phyloP scores from a whole-genome alignment of 2,113 vertebrate species.

The Dromiciops gliroides region DNA sequence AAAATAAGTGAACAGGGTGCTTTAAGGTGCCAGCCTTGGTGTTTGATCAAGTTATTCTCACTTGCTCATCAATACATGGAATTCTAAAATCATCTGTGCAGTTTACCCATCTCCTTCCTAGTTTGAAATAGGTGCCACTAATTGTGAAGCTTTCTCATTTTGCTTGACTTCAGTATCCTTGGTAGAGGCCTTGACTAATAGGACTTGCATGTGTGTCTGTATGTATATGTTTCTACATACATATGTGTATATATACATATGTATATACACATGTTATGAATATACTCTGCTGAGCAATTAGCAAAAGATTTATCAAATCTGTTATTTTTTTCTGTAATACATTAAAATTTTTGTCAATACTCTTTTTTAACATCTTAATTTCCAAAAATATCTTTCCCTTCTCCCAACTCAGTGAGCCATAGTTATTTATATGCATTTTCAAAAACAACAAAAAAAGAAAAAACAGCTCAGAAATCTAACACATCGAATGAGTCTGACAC shows the following conservation, averaged over 20 bases:
- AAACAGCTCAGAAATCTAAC: not conserved
- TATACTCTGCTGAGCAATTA: not conserved
- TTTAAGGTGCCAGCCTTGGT: conserved; percentile 56
- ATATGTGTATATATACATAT: not conserved
- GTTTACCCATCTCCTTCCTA: not conserved
- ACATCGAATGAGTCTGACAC: not conserved
- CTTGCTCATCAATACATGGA: conserved; percentile 39
- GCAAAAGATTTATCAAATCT: not conserved
- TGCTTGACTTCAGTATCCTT: not conserved
- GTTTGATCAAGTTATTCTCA: conserved; percentile 62
- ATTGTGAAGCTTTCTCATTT: not conserved
- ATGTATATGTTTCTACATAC: not conserved
- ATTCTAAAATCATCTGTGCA: conserved; percentile 21
- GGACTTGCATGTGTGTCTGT: not conserved
- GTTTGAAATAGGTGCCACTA: not conserved
- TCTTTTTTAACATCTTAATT: not conserved
- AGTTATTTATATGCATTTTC: not conserved
- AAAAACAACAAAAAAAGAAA: not conserved
- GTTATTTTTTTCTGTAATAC: not conserved
- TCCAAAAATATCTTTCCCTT: not conserved
- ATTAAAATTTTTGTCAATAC: not conserved
- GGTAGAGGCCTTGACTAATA: not conserved
- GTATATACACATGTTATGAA: not conserved
- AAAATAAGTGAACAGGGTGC: conserved; percentile 30
- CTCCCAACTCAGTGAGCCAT: not conserved